Base-by-base conservation (phyloP, 23 tunicate genomes). In the Ciona savignyi region DNA sequence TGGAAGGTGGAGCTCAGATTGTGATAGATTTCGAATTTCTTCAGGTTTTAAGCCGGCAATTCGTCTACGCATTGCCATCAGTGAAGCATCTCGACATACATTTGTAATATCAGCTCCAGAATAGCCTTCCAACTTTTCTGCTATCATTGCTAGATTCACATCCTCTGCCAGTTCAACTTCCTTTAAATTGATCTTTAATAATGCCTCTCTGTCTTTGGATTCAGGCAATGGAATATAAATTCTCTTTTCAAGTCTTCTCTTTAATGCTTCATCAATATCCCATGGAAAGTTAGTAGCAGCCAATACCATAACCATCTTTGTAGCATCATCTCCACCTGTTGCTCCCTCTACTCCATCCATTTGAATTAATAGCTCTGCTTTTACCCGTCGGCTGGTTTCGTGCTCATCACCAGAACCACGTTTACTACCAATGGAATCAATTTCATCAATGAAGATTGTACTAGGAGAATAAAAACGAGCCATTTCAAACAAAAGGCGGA, bases 261-360 rank as follows among this genome's bases (percentile, higher is more conserved):
- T 92, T 51, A 92, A 72, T 25, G 98, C 98, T 65, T 92, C 98
- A 62, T 92, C 98, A 30, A 92, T 92, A 73, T 92, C 98, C 98
- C 98, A 92, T 20, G 98, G 98, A 77, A 85, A 92, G 60, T 92
- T 92, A 2, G 98, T 92, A 9, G 98, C 98, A 62, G 98, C 98
- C 25, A 92, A 63, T 11, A 92, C 98, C 98, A 92, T 92, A 29
- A 92, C 98, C 98, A 92, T 92, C 35, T 92, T 92, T 9, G 93
- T 80, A 0, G 98, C 98, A 85, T 92, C 98, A 31, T 92, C 93
- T 19, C 93, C 87, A 56, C 98, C 98, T 24, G 87, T 80, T 20
- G 91, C 98, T 2, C 98, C 98, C 60, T 89, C 98, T 32, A 92
- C 98, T 15, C 98, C 98, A 71, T 92, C 98, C 98, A 92, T 92